Conservation (phyloP, 2,113 vertebrate species). For the Trachemys scripta region DNA sequence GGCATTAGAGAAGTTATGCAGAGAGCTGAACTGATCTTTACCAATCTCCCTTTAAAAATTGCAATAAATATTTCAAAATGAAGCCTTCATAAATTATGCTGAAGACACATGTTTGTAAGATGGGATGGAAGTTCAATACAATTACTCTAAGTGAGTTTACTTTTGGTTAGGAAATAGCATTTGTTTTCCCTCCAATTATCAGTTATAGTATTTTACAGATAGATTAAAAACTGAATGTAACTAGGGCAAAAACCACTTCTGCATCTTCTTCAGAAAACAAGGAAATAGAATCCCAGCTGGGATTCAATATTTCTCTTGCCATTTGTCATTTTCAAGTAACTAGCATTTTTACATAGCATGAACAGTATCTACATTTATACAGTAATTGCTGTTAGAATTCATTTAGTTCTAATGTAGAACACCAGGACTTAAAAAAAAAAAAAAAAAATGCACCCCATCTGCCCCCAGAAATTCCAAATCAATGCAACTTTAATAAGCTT, state of each 20-base stretch:
- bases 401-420: background rate
- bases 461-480: background rate
- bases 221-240: constrained; percentile 20
- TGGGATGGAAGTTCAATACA: constrained; percentile 62
- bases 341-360: background rate
- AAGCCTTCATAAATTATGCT: constrained; percentile 74
- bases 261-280: background rate
- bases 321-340: background rate
- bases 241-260: background rate
- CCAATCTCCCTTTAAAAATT: constrained; percentile 76
- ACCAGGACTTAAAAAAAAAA: background rate
- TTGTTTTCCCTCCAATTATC: constrained; percentile 47
- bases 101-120: constrained; percentile 50
- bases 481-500: background rate
- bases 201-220: background rate
- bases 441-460: no score
- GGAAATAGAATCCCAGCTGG: background rate
- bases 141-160: constrained; percentile 64
- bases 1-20: constrained; percentile 74
- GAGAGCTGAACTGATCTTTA: constrained; percentile 73
- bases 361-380: background rate
- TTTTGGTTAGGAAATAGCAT: constrained; percentile 17
- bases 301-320: background rate
- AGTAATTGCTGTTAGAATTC: background rate
- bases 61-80: constrained; percentile 76